These are phyloP conservation scores for Coracias cyanogaster DNA, from an alignment of 2,797 vertebrate species.

Conservation along the genomic window DNA sequence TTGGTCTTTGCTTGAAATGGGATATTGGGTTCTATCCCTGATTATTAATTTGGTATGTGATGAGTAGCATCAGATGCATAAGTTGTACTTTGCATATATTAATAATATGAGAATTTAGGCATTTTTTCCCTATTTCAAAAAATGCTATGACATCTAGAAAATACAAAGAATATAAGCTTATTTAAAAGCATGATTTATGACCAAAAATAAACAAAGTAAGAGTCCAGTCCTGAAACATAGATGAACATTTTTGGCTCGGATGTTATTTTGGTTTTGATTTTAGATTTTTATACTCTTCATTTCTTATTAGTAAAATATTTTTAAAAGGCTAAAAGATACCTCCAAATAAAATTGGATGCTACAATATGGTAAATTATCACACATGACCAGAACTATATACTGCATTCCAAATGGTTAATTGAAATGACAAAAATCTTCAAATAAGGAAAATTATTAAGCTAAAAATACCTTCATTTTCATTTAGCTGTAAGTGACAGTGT, in stretches of 20 bases:
- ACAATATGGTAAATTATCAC: background rate
- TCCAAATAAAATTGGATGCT: background rate
- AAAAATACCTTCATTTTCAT: background rate
- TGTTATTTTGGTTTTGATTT: background rate
- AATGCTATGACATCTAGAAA: conserved; percentile 8
- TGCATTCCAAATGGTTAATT: background rate
- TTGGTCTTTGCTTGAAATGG: conserved; percentile 66
- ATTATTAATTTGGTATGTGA: conserved; percentile 76
- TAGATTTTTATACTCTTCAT: background rate
- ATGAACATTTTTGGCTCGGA: background rate
- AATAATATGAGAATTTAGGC: conserved; percentile 46
- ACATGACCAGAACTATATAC: background rate
- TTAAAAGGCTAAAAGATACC: background rate
- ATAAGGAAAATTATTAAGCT: background rate
- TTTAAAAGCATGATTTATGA: conserved; percentile 19
- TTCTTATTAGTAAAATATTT: background rate
- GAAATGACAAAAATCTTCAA: background rate
- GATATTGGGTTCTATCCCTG: conserved; percentile 63
- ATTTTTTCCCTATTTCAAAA: conserved; percentile 15
- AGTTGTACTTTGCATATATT: conserved; percentile 64
- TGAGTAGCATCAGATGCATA: conserved; percentile 64
- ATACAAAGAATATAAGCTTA: background rate
- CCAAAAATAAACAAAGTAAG: conserved; percentile 14
- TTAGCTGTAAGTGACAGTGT: background rate
- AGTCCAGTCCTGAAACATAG: background rate